Base-by-base conservation (phyloP, 2,113 vertebrate genomes). In the Hydropotes inermis region DNA sequence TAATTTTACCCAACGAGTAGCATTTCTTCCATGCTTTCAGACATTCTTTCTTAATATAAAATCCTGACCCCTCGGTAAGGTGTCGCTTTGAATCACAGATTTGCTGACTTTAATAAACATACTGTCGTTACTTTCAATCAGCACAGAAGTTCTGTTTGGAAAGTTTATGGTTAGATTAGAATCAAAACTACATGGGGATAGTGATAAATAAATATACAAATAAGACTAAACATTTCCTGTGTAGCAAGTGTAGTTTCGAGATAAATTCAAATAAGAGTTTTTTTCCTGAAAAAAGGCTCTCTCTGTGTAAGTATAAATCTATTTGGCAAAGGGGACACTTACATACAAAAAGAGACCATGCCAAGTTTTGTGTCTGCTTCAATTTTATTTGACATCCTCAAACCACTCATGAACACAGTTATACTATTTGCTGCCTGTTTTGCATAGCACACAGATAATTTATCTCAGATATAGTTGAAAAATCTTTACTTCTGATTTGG, bases 31-130 rank as follows among this genome's bases (percentile, higher is more conserved):
- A 94, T 67, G 89, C 43, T 98, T 98, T 99, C 98, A 92, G 97
- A 98, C 50, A 7, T 98, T 98, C 97, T 97, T 96, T 98, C 97
- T 98, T 98, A 97, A 98, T 98, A 98, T 98, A 98, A 98, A 98
- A 98, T 98, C 97, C 98, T 98, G 98, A 99, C 98, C 98, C 98
- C 94, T 98, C 98, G 88, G 98, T 98, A 97, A 98, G 97, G 97
- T 99, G 98, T 98, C 96, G 86, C 98, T 99, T 98, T 98, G 97
- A 98, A 98, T 99, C 95, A 98, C 96, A 98, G 98, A 98, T 99
- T 99, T 99, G 84, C 97, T 98, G 98, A 94, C 96, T 99, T 98
- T 98, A 98, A 98, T 98, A 99, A 98, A 98, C 96, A 97, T 30
- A 95, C 52, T 94, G 94, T 97, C 19, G 94, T 98, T 98, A 96